Conservation (phyloP, 2,113 vertebrate species). For the Grammomys dolichurus region DNA sequence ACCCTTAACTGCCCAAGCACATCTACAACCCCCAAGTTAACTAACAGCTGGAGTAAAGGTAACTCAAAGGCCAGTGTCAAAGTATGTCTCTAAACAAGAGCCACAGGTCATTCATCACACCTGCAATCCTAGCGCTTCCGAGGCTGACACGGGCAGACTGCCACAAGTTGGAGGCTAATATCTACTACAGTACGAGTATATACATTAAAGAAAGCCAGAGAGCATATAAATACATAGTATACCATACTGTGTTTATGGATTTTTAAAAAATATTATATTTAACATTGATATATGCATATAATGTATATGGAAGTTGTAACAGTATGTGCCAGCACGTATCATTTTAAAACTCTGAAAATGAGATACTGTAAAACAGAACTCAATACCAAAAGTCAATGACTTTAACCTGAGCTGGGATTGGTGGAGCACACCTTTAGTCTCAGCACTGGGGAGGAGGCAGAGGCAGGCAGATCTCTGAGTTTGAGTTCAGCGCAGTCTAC, state of each 20-base stretch:
- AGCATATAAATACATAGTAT: not conserved
- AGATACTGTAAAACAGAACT: conserved; percentile 37
- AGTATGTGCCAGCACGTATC: not conserved
- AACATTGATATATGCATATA: not conserved
- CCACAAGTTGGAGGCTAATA: not conserved
- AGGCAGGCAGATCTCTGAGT: not conserved
- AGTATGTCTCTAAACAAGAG: not conserved
- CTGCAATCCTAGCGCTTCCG: not conserved
- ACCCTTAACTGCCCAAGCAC: too few relatives aligned
- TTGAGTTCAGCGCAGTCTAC: not conserved
- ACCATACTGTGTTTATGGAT: not conserved
- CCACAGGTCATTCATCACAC: too few relatives aligned
- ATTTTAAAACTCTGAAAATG: conserved; percentile 42
- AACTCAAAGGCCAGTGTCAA: conserved; percentile 26
- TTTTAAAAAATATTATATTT: not conserved
- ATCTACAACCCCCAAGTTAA: not conserved
- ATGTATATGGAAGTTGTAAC: not conserved
- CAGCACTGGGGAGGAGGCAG: not conserved
- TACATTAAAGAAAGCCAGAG: not conserved
- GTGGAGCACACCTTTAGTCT: not conserved
- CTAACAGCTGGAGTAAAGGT: conserved; percentile 27
- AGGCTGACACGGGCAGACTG: not conserved
- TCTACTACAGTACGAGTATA: not conserved
- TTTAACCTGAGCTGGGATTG: not conserved
- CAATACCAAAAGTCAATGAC: not conserved